phyloP scores from a whole-genome alignment of 2,113 vertebrate species.

The Ciconia maguari region DNA sequence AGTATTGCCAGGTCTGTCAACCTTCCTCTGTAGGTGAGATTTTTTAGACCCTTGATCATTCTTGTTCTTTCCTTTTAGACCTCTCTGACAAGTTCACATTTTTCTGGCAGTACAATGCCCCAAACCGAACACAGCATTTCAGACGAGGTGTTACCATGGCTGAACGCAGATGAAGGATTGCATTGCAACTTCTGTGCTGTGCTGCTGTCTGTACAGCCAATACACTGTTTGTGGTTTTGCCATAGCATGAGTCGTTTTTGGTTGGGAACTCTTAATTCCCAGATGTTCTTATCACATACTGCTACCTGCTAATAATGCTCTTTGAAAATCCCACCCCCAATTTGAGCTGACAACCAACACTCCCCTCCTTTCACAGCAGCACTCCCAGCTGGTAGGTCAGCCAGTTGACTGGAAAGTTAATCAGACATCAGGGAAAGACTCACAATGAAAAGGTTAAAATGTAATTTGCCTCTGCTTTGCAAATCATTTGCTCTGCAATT shows the following conservation, averaged over 20 bases:
- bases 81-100: background rate
- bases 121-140: background rate
- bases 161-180: background rate
- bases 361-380: background rate
- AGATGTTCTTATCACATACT: background rate
- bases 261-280: background rate
- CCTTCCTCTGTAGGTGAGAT: background rate
- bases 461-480: constrained; percentile 50
- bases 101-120: background rate
- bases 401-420: constrained; percentile 46
- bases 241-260: background rate
- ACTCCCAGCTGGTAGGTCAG: constrained; percentile 18
- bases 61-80: constrained; percentile 9
- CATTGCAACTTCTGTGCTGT: background rate
- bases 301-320: background rate
- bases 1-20: constrained; percentile 8
- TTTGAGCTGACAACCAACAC: background rate
- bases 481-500: constrained; percentile 50
- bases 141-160: background rate
- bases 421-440: constrained; percentile 28
- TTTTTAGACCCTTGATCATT: constrained; percentile 20
- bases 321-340: constrained; percentile 3
- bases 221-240: background rate
- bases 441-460: constrained; percentile 53
- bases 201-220: background rate